Conservation (phyloP, 2,797 vertebrate species). For the Allobates femoralis region DNA sequence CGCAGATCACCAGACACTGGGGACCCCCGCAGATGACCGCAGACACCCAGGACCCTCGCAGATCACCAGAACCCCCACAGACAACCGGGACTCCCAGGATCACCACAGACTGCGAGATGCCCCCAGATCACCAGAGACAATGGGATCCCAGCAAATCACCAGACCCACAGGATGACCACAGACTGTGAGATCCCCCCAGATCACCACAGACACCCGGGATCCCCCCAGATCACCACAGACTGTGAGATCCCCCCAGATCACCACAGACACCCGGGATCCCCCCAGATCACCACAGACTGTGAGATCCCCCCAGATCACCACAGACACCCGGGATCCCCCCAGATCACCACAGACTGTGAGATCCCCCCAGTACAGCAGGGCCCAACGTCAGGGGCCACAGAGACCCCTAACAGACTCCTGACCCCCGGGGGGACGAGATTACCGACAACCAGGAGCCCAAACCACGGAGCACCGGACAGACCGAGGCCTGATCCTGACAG, state of each 20-base stretch:
- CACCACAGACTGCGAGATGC: neutral
- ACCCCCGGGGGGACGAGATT: neutral
- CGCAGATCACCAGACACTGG: neutral
- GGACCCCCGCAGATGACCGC: neutral
- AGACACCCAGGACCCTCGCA: neutral
- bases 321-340: too few species aligned
- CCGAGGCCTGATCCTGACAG: neutral
- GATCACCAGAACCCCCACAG: neutral
- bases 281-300: too few species aligned
- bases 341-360: neutral
- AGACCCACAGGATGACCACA: neutral
- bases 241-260: neutral
- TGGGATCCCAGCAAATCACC: neutral
- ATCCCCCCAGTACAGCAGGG: too few species aligned
- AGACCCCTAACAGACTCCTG: too few species aligned
- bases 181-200: too few species aligned
- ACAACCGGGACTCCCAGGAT: neutral
- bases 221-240: neutral
- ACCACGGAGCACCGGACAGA: too few species aligned
- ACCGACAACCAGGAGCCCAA: neutral
- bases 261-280: neutral
- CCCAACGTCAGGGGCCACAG: too few species aligned
- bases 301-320: neutral
- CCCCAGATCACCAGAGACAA: neutral
- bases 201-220: neutral